Base-by-base conservation (phyloP, 2,888 invertebrate genomes). In the Cinara cedri region DNA sequence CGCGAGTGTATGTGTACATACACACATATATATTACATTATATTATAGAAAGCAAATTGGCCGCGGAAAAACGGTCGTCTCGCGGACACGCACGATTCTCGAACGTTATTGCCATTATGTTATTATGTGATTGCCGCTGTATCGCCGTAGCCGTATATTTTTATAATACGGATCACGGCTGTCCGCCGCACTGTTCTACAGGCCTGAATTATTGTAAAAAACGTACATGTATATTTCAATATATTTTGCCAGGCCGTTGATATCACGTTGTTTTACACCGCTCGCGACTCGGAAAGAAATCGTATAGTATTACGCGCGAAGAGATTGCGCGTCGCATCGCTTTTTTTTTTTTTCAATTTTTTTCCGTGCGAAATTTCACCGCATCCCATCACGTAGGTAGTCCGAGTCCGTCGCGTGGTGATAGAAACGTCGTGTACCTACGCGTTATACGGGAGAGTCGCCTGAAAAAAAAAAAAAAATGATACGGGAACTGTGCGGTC, bases 41-140 rank as follows among this genome's bases (percentile, higher is more conserved):
- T 34, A 34, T 14, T 24, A 24, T 71, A 60, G 72, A 72, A 72
- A 72, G 72, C 34, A 10, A 62, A 51, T 62, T 49, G 9, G 10
- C 60, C 19, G 16, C 9, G n/a, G 2, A 24, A 72, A 72, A 51
- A 51, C 19, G 60, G 11, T 72, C 34, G 72, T 72, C 72, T 49
- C 49, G 72, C 54, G 54, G 68, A 68, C 68, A 68, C 68, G 68
- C 72, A 72, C 72, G 72, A 72, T 19, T 72, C 49, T 51, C 62
- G 34, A 16, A 16, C 34, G n/a, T 72, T 72, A 26, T 68, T 51
- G 49, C 49, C 2, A 26, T 72, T 24, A 46, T 49, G 49, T 49
- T 49, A 49, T 24, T 51, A 24, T 34, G 6, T 34, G 34, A 34
- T 34, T 34, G 34, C 34, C 34, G 6, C 6, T n/a, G n/a, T n/a